Evolutionary conservation across 2,113 vertebrate genomes (phyloP).

Genomic region (Gambusia affinis): DNA sequence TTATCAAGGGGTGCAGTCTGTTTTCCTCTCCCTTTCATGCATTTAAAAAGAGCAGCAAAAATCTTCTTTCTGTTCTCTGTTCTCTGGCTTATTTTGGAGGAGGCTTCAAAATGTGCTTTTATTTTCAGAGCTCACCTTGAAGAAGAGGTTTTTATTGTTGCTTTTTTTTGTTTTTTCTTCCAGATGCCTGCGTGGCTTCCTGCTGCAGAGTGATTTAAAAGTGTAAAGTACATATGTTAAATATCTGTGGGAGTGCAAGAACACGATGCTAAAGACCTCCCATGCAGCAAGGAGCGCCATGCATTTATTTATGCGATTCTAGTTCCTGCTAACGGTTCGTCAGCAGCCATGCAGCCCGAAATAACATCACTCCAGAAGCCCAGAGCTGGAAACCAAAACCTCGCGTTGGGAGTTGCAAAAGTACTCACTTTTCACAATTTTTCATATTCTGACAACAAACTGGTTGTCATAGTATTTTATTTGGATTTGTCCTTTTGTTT

Average conservation of each 20-base stretch:
- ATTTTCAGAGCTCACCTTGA: conserved; percentile 55
- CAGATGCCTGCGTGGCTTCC: not conserved
- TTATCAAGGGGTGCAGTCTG: conserved; percentile 55
- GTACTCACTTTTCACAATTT: not conserved
- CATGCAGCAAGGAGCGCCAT: conserved; percentile 49
- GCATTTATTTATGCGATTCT: conserved; percentile 64
- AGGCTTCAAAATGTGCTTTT: conserved; percentile 29
- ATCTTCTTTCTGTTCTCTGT: conserved; percentile 35
- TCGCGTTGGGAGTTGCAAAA: conserved; percentile 6
- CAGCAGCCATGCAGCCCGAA: conserved; percentile 14
- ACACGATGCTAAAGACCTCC: conserved; percentile 58
- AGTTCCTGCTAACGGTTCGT: conserved; percentile 53
- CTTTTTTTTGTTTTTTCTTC: conserved; percentile 2
- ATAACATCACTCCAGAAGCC: conserved; percentile 9
- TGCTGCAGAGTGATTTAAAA: conserved; percentile 57
- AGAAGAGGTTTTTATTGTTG: conserved; percentile 28
- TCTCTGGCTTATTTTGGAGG: conserved; percentile 44
- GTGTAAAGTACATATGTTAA: conserved; percentile 44
- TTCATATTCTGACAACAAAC: not conserved
- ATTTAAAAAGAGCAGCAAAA: conserved; percentile 26
- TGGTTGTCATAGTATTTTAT: not conserved
- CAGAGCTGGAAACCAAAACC: conserved; percentile 22
- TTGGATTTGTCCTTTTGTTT: too few relatives aligned
- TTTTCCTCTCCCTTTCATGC: conserved; percentile 40
- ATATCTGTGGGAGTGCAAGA: conserved; percentile 52